Evolutionary conservation across 2,113 vertebrate genomes (phyloP), one percentile per base, ranked within the genome.

Genomic region (Centropus bengalensis): DNA sequence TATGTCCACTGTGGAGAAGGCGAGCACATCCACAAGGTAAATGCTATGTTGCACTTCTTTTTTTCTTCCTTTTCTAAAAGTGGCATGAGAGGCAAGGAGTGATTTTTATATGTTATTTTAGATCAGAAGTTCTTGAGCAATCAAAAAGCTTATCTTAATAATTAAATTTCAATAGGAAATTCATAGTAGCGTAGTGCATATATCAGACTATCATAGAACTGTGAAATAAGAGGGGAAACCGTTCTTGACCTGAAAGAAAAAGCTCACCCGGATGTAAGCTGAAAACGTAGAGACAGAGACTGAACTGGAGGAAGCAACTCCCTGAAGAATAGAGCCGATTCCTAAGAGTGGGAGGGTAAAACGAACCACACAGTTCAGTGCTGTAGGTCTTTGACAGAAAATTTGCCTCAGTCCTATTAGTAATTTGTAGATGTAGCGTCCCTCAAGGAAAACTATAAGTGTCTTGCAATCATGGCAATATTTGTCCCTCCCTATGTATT

Each of bases 1-100:
- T 47, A 99, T 99, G 99, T 99, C 99, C 89, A 99, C 99, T 44
- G 98, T 99, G 92, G 99, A 99, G 97, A 99, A 99, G 96, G 99
- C 99, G 95, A 99, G 99, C 98, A 99, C 99, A 0, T 99, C 99
- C 77, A 98, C 99, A 97, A 99, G 99, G 99, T 99, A 97, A 95
- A 89, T 45, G 14, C 3, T 33, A 7, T 15, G 23, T 28, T 56
- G n/a, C 3, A 6, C 4, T 1, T 36, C 45, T 66, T 1, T 36
- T 49, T 66, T 82, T 8, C 2, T 75, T 64, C 27, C 21, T 23
- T 69, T 76, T 44, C 59, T 20, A 12, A 66, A 45, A 14, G 10
- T 22, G 14, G 3, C 2, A 2, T 2, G 2, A 63, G 75, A 22
- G 44, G 30, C 14, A 44, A 74, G 49, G 20, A 14, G 2, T 51